Evolutionary conservation across 2,113 vertebrate genomes (phyloP).

Genomic region (Vombatus ursinus): DNA sequence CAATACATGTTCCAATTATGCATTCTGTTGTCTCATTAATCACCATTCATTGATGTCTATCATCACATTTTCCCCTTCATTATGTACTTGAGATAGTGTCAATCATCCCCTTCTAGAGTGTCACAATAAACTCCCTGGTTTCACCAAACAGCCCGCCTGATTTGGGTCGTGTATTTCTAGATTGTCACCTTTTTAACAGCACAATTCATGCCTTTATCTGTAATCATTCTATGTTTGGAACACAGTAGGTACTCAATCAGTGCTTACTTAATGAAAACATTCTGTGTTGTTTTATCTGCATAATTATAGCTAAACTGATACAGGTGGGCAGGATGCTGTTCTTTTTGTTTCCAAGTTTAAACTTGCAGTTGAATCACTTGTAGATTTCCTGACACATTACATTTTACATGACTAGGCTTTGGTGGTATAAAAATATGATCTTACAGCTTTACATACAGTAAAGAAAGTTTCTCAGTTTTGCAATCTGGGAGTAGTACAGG

Average conservation of each 20-base stretch:
- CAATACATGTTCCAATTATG: not conserved
- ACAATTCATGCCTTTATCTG: not conserved
- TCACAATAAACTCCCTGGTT: constrained; percentile 21
- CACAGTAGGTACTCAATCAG: constrained; percentile 38
- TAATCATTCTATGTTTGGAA: not conserved
- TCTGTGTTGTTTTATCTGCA: constrained; percentile 57
- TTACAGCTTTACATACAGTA: constrained; percentile 61
- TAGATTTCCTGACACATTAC: constrained; percentile 70
- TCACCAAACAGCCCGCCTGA: constrained; percentile 1
- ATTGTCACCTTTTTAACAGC: not conserved
- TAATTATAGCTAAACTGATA: constrained; percentile 74
- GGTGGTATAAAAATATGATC: constrained; percentile 52
- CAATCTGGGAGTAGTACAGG: constrained; percentile 48
- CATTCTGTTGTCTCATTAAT: constrained; percentile 19
- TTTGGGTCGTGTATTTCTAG: constrained; percentile 7
- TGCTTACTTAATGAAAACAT: constrained; percentile 55
- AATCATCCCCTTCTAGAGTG: constrained; percentile 17
- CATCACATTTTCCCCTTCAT: constrained; percentile 2
- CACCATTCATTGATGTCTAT: not conserved
- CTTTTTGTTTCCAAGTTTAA: constrained; percentile 65
- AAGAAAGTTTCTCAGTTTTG: constrained; percentile 55
- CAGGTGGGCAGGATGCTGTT: constrained; percentile 48
- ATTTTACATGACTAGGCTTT: constrained; percentile 66
- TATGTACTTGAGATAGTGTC: constrained; percentile 21
- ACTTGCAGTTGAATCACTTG: constrained; percentile 72